A percentile compares a stretch with the other conserved stretches of the same genome.
Evolutionary conservation across 2,797 vertebrate species (phyloP).

Genomic region (Intellagama lesueurii): DNA sequence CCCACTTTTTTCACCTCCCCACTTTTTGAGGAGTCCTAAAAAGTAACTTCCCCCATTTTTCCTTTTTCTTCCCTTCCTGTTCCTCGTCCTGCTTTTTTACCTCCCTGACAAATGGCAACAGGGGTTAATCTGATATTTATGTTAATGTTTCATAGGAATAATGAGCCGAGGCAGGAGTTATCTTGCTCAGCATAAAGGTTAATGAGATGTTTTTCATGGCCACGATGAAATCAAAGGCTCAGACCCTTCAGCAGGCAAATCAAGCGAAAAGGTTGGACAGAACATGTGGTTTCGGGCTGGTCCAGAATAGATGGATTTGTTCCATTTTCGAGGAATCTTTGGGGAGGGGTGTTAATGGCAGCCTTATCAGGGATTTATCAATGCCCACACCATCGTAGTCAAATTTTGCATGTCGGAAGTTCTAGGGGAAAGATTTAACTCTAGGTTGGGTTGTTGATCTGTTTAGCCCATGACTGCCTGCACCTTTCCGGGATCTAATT

Average conservation of each 20-base stretch:
- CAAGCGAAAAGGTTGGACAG: background rate
- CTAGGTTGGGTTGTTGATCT: no score
- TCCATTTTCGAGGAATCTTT: background rate
- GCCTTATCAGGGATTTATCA: no score
- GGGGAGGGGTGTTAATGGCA: background rate
- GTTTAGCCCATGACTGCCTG: no score
- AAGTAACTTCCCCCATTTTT: background rate
- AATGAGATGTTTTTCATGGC: accelerated
- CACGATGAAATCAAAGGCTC: background rate
- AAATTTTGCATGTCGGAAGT: no score
- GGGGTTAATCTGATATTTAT: background rate
- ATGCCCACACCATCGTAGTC: no score
- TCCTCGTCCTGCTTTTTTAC: background rate
- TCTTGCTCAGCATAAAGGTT: background rate
- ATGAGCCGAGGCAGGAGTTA: accelerated
- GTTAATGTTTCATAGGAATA: background rate
- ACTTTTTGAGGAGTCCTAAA: no score
- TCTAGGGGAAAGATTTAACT: no score
- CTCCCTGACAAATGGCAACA: accelerated
- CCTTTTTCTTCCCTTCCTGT: background rate
- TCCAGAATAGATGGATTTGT: background rate
- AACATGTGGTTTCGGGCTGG: no score
- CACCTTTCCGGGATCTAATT: no score
- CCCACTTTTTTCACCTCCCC: no score
- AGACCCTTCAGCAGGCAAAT: accelerated